Base-by-base conservation (phyloP, 2,113 vertebrate species). In the Barbus barbus region DNA sequence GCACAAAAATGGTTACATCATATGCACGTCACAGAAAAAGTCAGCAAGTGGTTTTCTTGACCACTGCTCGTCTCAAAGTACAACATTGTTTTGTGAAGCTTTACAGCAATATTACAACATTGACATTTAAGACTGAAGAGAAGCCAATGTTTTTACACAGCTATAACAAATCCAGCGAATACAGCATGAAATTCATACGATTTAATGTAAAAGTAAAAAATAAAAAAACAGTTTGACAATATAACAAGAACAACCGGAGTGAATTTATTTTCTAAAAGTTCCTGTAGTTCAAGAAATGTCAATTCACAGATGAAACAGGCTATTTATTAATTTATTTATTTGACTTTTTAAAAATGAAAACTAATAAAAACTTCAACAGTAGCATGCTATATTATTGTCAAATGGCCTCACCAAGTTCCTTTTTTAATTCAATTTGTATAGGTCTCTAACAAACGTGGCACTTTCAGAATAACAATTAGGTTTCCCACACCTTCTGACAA, bases 21-120 rank as follows among this genome's bases (percentile, higher is more conserved):
- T 65, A 65, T 81, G 38, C 78, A 48, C 60, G n/a, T 81, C 78
- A 80, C 24, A 81, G 18, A 67, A 58, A 60, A 78, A 61, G 12
- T 44, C n/a, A 20, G 36, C 56, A 18, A 26, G 77, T 1, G 22
- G n/a, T 78, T 78, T 78, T 61, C 31, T 51, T 33, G 26, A 11
- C 75, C 22, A 6, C 51, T 78, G 22, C 28, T 24, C 8, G 22
- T 60, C 28, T 48, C n/a, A 3, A 51, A 48, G 41, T 48, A 46
- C 72, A 75, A 48, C 16, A 5, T 20, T 71, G 0, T 71, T 9
- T 22, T 38, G 31, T 36, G 65, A 5, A 41, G 44, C 22, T 3
- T 14, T 41, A 72, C 69, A 41, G 36, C 22, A 24, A 72, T 14
- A 71, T 71, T 41, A 72, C 36, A 41, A 72, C 41, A 6, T 13